A percentile compares a stretch with the other conserved stretches of the same genome.
Conservation (phyloP, 2,797 vertebrate genomes). For the Ataeniobius toweri region DNA sequence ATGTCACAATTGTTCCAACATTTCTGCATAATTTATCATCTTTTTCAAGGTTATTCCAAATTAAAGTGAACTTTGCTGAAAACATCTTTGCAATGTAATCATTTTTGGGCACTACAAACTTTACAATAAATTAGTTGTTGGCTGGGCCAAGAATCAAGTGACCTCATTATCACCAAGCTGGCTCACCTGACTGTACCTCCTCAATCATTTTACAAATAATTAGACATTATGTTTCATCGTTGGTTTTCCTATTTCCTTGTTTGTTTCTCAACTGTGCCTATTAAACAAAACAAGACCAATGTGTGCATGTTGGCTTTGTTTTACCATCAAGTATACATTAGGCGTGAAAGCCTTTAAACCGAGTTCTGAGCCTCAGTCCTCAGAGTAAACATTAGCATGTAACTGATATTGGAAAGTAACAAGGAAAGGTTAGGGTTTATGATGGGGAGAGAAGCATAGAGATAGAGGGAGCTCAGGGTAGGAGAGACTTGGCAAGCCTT, state of each 20-base stretch:
- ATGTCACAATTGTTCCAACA: not conserved
- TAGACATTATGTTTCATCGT: slow-evolving; percentile 39
- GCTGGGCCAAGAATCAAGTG: slow-evolving; percentile 20
- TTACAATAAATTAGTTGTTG: not conserved
- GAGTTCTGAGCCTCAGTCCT: not conserved
- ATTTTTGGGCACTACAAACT: not conserved
- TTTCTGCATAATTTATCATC: not conserved
- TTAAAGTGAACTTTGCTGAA: not conserved
- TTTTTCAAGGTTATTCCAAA: not conserved
- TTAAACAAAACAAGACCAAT: slow-evolving; percentile 49
- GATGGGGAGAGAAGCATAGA: slow-evolving; percentile 16
- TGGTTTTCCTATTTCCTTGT: slow-evolving; percentile 13
- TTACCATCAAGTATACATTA: slow-evolving; percentile 42
- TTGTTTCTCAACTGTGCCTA: slow-evolving; percentile 42
- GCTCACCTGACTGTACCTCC: slow-evolving; percentile 45
- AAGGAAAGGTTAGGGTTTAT: slow-evolving; percentile 17
- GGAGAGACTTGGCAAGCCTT: slow-evolving; percentile 74
- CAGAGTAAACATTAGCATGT: slow-evolving; percentile 34
- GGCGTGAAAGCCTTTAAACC: slow-evolving; percentile 29
- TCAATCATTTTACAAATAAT: slow-evolving; percentile 50
- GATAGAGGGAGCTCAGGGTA: slow-evolving; percentile 40
- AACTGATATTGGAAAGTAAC: not conserved
- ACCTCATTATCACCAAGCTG: slow-evolving; percentile 44
- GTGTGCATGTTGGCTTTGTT: slow-evolving; percentile 30
- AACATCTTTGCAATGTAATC: not conserved